These are phyloP conservation scores for Aquatica leii DNA, from an alignment of 2,888 invertebrate genomes.

Conservation along the genomic window DNA sequence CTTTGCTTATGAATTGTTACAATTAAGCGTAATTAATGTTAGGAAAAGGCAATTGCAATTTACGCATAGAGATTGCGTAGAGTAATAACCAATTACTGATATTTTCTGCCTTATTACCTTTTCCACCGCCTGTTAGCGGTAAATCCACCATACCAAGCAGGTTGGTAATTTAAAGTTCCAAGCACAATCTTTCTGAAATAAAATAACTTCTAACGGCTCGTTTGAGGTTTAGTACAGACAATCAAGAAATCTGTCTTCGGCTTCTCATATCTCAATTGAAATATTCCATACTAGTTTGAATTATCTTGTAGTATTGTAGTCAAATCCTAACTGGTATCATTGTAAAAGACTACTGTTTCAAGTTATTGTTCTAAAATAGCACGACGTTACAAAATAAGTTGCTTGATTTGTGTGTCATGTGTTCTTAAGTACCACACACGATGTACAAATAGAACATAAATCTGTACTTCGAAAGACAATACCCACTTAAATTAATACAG, in stretches of 20 bases:
- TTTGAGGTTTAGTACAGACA: conserved; percentile 25
- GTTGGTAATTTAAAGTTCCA: conserved; percentile 21
- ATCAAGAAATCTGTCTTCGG: conserved; percentile 32
- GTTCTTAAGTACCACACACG: conserved; percentile 44
- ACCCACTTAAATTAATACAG: conserved; percentile 47
- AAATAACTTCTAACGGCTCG: conserved; percentile 28
- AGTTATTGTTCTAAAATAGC: conserved; percentile 35
- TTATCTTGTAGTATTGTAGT: conserved; percentile 22
- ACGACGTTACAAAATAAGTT: conserved; percentile 34
- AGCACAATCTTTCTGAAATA: conserved; percentile 19
- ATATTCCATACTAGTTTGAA: conserved; percentile 22
- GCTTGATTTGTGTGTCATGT: conserved; percentile 36
- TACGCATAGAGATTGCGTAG: conserved; percentile 30
- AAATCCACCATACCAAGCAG: conserved; percentile 3
- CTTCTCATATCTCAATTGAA: conserved; percentile 32
- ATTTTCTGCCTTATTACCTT: conserved; percentile 30
- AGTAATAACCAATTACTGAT: conserved; percentile 32
- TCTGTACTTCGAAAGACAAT: conserved; percentile 44
- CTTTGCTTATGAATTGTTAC: conserved; percentile 13
- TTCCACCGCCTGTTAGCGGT: conserved; percentile 25
- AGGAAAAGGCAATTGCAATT: conserved; percentile 26
- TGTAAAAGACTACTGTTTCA: conserved; percentile 31
- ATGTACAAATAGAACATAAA: conserved; percentile 46
- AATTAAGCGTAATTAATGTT: conserved; percentile 33
- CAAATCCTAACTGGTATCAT: conserved; percentile 26